Conservation (phyloP, 2,797 vertebrate genomes). For the Sarcophilus harrisii region DNA sequence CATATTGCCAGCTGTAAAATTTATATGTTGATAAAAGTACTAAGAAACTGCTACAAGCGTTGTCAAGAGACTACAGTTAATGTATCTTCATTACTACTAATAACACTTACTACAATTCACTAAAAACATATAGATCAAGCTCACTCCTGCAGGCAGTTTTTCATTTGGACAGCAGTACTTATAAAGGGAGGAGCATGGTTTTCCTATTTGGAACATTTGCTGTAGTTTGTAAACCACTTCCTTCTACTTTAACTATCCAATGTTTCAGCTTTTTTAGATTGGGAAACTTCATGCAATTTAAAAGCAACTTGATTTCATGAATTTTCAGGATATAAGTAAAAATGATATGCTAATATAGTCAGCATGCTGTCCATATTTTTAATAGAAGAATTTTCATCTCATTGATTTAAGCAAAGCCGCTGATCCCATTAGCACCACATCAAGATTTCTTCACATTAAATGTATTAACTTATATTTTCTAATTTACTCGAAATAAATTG, state of each 20-base stretch:
- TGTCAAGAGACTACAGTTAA: slow-evolving; percentile 72
- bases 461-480: neutral
- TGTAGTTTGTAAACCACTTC: slow-evolving; percentile 56
- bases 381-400: neutral
- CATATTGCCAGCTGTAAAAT: slow-evolving; percentile 77
- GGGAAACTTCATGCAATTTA: slow-evolving; percentile 48
- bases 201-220: slow-evolving; percentile 52
- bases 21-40: slow-evolving; percentile 76
- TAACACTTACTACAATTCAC: slow-evolving; percentile 56
- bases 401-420: neutral
- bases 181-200: slow-evolving; percentile 57
- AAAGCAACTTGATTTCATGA: slow-evolving; percentile 18
- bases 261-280: slow-evolving; percentile 16
- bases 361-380: neutral
- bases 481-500: neutral
- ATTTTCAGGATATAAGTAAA: slow-evolving; percentile 23
- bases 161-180: slow-evolving; percentile 70
- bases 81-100: slow-evolving; percentile 77
- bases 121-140: slow-evolving; percentile 72
- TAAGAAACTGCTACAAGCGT: slow-evolving; percentile 67
- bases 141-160: slow-evolving; percentile 56
- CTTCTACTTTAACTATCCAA: slow-evolving; percentile 13
- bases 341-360: neutral
- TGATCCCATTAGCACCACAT: slow-evolving; percentile 8
- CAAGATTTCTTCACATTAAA: slow-evolving; percentile 18